Base-by-base conservation (phyloP, 1,140 invertebrate species). In the Microplitis demolitor region DNA sequence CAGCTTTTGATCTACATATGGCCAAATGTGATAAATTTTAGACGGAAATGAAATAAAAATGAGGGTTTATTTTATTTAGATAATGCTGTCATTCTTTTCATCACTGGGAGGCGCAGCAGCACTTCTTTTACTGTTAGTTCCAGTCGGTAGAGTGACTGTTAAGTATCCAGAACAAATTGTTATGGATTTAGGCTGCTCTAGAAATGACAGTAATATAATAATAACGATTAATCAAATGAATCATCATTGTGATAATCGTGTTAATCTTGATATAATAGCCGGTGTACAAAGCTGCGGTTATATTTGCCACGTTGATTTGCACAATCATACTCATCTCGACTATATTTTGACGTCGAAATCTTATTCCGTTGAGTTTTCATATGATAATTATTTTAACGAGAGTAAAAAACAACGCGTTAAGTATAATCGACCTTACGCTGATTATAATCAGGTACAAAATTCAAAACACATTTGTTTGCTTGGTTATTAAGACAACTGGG, bases 1-100 rank as follows among this genome's bases (percentile, higher is more conserved):
- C 24, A 24, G n/a, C n/a, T n/a, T n/a, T n/a, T n/a, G n/a, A n/a
- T n/a, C 2, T 2, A 56, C 6, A 56, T n/a, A 56, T 56, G 5
- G 14, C 9, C 5, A 56, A 4, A n/a, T 5, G 9, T n/a, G 24
- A 24, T 24, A 24, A 24, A 24, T 24, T 24, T 24, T 24, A 0
- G 24, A 24, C 24, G 24, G 8, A 60, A 60, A 5, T 34, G 33
- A 60, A 24, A 60, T 37, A 62, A 54, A 24, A 31, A 33, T 1
- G 5, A 58, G 58, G 13, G 35, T 24, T 24, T 24, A 24, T 24
- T 24, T 35, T n/a, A 50, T 14, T 4, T 79, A 94, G 92, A 85
- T 94, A 58, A 80, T 94, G 51, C 79, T 95, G 73, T 89, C 92
- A 11, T 72, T 93, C 37, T 92, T 93, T 66, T 93, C 92, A 51